Evolutionary conservation across 2,888 invertebrate species (phyloP).

Genomic region (Trachelus tabidus): DNA sequence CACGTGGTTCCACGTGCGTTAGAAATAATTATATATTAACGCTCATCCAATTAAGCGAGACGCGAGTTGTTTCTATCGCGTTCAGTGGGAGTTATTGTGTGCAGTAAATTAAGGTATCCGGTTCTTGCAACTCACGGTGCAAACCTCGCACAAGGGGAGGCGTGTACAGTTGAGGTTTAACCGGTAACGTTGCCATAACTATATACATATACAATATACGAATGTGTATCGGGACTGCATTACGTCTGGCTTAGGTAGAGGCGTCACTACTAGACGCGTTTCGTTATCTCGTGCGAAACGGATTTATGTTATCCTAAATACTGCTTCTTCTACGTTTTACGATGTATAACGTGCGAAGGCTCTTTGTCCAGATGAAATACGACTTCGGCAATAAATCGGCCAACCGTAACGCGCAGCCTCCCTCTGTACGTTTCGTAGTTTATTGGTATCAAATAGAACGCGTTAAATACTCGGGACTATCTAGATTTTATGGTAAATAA

Average conservation of each 20-base stretch:
- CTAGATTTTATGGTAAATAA: neutral
- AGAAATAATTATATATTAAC: slow-evolving; percentile 21
- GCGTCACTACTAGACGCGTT: neutral
- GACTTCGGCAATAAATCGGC: slow-evolving; percentile 30
- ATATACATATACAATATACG: neutral
- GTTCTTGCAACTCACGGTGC: slow-evolving; percentile 27
- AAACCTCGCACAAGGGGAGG: slow-evolving; percentile 9
- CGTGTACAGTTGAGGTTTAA: neutral
- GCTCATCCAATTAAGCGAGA: slow-evolving; percentile 22
- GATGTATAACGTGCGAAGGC: slow-evolving; percentile 33
- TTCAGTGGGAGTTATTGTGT: slow-evolving; percentile 17
- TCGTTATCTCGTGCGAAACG: slow-evolving; percentile 27
- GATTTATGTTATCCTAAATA: slow-evolving; percentile 52
- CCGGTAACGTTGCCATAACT: slow-evolving; percentile 12
- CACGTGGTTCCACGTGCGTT: slow-evolving; percentile 12
- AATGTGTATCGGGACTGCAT: slow-evolving; percentile 4
- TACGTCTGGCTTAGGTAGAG: neutral
- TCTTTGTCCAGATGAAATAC: slow-evolving; percentile 44
- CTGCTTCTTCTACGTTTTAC: slow-evolving; percentile 42
- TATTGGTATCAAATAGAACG: neutral
- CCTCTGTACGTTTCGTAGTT: neutral
- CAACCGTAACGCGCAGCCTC: neutral
- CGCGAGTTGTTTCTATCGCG: slow-evolving; percentile 16
- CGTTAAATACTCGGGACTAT: neutral
- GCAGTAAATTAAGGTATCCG: slow-evolving; percentile 24